phyloP scores from a whole-genome alignment of 2,888 invertebrate genomes.

The Sinelater perroti region DNA sequence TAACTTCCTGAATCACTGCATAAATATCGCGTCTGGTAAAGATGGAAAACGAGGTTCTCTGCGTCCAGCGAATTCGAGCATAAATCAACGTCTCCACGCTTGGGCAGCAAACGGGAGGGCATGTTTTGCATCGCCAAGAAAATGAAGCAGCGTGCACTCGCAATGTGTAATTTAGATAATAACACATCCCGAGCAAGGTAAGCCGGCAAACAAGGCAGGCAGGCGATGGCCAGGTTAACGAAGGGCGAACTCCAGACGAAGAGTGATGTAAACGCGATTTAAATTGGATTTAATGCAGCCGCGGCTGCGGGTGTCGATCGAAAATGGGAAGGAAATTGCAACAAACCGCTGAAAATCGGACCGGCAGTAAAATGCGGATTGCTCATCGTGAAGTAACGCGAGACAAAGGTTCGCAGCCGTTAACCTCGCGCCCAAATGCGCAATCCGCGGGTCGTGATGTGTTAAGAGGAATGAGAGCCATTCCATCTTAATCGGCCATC shows the following conservation, averaged over 20 bases:
- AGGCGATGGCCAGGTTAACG: conserved; percentile 14
- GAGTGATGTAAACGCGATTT: background rate
- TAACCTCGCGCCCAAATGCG: conserved; percentile 28
- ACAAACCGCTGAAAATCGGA: too few relatives aligned
- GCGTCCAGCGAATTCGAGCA: conserved; percentile 11
- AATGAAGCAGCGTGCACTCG: conserved; percentile 24
- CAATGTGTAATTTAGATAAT: conserved; percentile 31
- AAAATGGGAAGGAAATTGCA: background rate
- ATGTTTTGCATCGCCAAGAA: conserved; percentile 19
- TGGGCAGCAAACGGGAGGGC: background rate
- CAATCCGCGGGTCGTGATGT: conserved; percentile 20
- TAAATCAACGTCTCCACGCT: conserved; percentile 3
- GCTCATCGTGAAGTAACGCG: conserved; percentile 12
- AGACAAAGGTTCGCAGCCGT: conserved; percentile 20
- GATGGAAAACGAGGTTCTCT: conserved; percentile 3
- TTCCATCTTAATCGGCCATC: conserved; percentile 11
- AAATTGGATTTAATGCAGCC: conserved; percentile 11
- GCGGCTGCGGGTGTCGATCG: background rate
- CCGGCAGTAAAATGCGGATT: conserved; percentile 13
- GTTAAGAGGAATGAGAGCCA: conserved; percentile 1
- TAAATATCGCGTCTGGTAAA: too few relatives aligned
- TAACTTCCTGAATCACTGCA: too few relatives aligned
- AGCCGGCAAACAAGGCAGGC: conserved; percentile 18
- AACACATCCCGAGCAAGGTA: conserved; percentile 33
- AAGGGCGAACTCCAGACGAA: conserved; percentile 8